Base-by-base conservation (phyloP, 2,888 invertebrate genomes). In the Drosophila peninsularis region DNA sequence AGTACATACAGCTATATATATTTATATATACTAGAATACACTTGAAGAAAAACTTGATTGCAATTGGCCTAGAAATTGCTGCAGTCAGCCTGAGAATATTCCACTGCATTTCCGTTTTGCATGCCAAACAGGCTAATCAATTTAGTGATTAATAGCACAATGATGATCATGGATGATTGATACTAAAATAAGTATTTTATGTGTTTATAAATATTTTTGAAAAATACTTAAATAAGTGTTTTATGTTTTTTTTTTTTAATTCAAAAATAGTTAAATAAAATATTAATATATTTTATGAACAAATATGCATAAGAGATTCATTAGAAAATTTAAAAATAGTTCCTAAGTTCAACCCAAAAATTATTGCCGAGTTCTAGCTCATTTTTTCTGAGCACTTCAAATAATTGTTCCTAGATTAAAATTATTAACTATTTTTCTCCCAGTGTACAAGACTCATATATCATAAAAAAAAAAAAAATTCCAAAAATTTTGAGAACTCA, bases 1-100 rank as follows among this genome's bases (percentile, higher is more conserved):
- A 70, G 76, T 69, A 79, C 47, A 67, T 57, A 69, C 9, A 56
- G 36, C 45, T 41, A 49, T 30, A 37, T 44, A 54, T n/a, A 27
- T 34, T n/a, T 17, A 36, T 24, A 9, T 50, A n/a, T 21, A 36
- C 14, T 9, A 21, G 10, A 37, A 27, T 45, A 41, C 54, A 54
- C 41, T 54, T 30, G 30, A 14, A 42, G 41, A 54, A 54, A 54
- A 41, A 39, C 27, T 30, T 41, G 27, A 17, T 30, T 39, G 39
- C 27, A 52, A 52, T 37, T 24, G 37, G 37, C 52, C 21, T 36
- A 50, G 49, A 17, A 45, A 27, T 27, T 10, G 10, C 27, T 47
- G 45, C 45, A 7, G 3, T 27, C n/a, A 10, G 45, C 10, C n/a
- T n/a, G n/a, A 0, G 17, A 17, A 30, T n/a, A 45, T 27, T n/a